Evolutionary conservation across 1,140 invertebrate species (phyloP), one percentile per base, ranked within the genome.

Genomic region (Hyles euphorbiae): DNA sequence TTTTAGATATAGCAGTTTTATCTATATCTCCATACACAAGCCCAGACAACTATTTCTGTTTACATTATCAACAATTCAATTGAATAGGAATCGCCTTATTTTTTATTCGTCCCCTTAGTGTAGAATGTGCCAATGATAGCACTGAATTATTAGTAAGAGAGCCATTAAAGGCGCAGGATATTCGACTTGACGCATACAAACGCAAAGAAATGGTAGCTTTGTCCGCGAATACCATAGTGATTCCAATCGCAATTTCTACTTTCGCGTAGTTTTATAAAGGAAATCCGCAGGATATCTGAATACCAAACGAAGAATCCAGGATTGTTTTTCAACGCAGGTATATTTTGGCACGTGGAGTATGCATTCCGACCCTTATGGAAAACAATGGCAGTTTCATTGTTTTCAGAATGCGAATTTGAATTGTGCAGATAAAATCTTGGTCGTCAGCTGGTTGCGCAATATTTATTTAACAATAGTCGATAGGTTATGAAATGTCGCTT

Each of bases 351-450:
- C 71, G 73, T 69, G 58, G 67, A 70, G 56, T 68, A 74, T 78
- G 63, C 67, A 70, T 77, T 60, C 70, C 74, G 73, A 58, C 76
- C 74, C 72, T 73, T 70, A 71, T 74, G 72, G 70, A 58, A 52
- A 61, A 83, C 82, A 83, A 83, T 83, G 70, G 74, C 57, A 68
- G 71, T 65, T 69, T 60, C 68, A 76, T 73, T 75, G 77, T 81
- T 70, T 63, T 65, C 65, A 61, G 71, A 78, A 76, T 63, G 67
- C 65, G 68, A 75, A 78, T 78, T 78, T 73, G 66, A 79, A 80
- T 74, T 72, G 47, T 44, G 22, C 61, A 60, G 78, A 82, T 81
- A 78, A 54, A 55, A 79, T 81, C 76, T 72, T 67, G 47, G 60
- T 69, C 72, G 64, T 62, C 67, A 63, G 63, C 43, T 54, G 33